phyloP scores from a whole-genome alignment of 2,797 vertebrate species.

The Gymnodraco acuticeps region DNA sequence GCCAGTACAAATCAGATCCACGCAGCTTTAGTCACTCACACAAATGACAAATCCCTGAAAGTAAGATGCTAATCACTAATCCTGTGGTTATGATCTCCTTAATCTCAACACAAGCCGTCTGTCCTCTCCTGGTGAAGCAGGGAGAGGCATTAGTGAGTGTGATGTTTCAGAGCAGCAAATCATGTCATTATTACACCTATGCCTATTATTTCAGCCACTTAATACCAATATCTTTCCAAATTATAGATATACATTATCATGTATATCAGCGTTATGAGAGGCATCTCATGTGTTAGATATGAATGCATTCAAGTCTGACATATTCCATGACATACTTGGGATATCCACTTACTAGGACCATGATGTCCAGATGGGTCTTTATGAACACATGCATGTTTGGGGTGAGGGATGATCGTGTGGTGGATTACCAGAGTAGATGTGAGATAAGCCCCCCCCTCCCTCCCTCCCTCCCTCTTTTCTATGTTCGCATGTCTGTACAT shows the following conservation, averaged over 20 bases:
- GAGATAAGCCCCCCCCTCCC: slow-evolving; percentile 41
- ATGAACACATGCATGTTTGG: slow-evolving; percentile 27
- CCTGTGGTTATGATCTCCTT: slow-evolving; percentile 60
- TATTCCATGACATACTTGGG: background rate
- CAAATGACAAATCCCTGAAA: slow-evolving; percentile 57
- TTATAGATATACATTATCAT: background rate
- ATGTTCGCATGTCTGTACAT: slow-evolving; percentile 25
- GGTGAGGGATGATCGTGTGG: slow-evolving; percentile 57
- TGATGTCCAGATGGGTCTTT: slow-evolving; percentile 53
- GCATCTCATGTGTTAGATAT: background rate
- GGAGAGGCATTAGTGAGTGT: slow-evolving; percentile 35
- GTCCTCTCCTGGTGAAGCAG: slow-evolving; percentile 30
- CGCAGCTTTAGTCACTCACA: slow-evolving; percentile 24
- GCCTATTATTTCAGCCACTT: background rate
- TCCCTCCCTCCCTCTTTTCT: background rate
- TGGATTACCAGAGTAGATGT: slow-evolving; percentile 58
- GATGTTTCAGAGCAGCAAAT: slow-evolving; percentile 12
- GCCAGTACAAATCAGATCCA: background rate
- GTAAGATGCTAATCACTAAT: slow-evolving; percentile 65
- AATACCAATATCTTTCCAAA: background rate
- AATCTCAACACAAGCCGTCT: slow-evolving; percentile 56
- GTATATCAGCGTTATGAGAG: background rate
- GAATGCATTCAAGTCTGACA: background rate
- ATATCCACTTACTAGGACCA: background rate
- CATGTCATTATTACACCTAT: background rate